A percentile compares a stretch with the other conserved stretches of the same genome.
Evolutionary conservation across 2,797 vertebrate species (phyloP).

Genomic region (Gymnoscopelus microlampas): DNA sequence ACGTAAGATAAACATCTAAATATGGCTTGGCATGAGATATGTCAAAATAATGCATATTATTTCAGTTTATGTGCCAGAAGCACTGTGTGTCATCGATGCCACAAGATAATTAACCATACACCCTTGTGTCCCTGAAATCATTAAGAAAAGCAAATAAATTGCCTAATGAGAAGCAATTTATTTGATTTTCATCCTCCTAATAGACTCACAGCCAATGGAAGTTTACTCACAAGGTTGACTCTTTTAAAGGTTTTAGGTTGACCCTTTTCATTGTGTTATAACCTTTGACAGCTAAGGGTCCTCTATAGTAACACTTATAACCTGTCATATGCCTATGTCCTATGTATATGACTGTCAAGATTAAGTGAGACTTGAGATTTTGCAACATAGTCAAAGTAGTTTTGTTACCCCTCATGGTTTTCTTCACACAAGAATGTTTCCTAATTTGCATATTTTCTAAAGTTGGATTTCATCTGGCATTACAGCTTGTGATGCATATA

Average conservation of each 20-base stretch:
- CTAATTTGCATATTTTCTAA: constrained; percentile 76
- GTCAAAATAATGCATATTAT: not conserved
- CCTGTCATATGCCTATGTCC: not conserved
- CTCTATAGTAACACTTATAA: too few relatives aligned
- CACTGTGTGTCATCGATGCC: not conserved
- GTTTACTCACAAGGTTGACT: not conserved
- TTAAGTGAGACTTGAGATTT: constrained; percentile 17
- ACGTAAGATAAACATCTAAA: constrained; percentile 1
- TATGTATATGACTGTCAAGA: constrained; percentile 13
- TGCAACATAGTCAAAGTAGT: constrained; percentile 44
- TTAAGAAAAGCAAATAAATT: constrained; percentile 20
- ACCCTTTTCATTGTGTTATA: constrained; percentile 7
- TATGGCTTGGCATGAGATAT: constrained; percentile 5
- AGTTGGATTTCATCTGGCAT: constrained; percentile 64
- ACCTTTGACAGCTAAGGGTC: not conserved
- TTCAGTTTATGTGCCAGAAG: not conserved
- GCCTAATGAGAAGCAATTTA: constrained; percentile 33
- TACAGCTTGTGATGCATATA: constrained; percentile 82
- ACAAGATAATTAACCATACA: constrained; percentile 15
- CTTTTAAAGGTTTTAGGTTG: not conserved
- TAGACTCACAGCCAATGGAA: constrained; percentile 9
- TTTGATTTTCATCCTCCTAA: constrained; percentile 5
- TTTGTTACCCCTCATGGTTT: constrained; percentile 32
- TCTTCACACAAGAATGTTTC: constrained; percentile 47
- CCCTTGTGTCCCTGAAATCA: constrained; percentile 23